These are phyloP conservation scores for Andrena minutula DNA, from an alignment of 2,888 invertebrate species.

Conservation along the genomic window DNA sequence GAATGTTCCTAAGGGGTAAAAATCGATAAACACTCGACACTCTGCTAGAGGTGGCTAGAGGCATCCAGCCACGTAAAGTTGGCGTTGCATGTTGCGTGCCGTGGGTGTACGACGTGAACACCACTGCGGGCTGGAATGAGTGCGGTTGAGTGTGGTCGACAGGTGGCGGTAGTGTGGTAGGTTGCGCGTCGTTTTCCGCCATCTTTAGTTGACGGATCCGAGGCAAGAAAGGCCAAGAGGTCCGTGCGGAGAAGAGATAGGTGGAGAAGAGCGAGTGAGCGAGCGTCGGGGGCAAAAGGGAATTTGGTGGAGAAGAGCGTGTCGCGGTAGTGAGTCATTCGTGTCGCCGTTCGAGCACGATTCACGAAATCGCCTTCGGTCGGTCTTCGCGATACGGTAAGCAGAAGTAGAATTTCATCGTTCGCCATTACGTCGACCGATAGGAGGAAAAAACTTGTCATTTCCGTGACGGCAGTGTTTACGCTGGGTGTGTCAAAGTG, in stretches of 20 bases:
- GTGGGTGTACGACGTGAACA: slow-evolving; percentile 19
- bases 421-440: slow-evolving; percentile 50
- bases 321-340: slow-evolving; percentile 67
- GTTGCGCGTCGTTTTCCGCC: slow-evolving; percentile 77
- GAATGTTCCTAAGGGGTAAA: slow-evolving; percentile 40
- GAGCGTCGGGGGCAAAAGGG: slow-evolving; percentile 64
- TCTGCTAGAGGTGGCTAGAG: slow-evolving; percentile 7
- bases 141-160: slow-evolving; percentile 50
- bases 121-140: slow-evolving; percentile 53
- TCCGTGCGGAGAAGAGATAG: slow-evolving; percentile 69
- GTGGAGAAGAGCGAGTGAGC: slow-evolving; percentile 43
- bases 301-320: slow-evolving; percentile 65
- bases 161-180: slow-evolving; percentile 71
- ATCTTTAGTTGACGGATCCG: slow-evolving; percentile 77
- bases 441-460: slow-evolving; percentile 45
- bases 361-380: slow-evolving; percentile 63
- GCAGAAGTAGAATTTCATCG: slow-evolving; percentile 45
- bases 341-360: slow-evolving; percentile 60
- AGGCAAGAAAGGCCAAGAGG: slow-evolving; percentile 56
- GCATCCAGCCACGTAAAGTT: slow-evolving; percentile 15
- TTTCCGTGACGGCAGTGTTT: slow-evolving; percentile 73
- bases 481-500: slow-evolving; percentile 82
- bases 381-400: slow-evolving; percentile 70
- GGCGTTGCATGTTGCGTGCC: slow-evolving; percentile 14
- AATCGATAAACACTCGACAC: slow-evolving; percentile 50